Base-by-base conservation (phyloP, 1,140 invertebrate genomes). In the Orius insidiosus region DNA sequence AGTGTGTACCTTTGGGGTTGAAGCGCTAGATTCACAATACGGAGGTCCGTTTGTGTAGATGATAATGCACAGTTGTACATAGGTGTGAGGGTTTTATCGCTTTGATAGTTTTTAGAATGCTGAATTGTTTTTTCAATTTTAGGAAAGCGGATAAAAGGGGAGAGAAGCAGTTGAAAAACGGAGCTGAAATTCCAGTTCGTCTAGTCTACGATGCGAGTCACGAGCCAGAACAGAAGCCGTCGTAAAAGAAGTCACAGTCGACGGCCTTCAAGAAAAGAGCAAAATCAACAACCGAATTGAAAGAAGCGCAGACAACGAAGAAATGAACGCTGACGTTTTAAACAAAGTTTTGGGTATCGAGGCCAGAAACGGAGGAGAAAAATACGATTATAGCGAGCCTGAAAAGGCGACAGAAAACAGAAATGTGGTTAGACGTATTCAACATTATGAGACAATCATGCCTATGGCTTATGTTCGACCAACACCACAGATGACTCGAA, bases 391-490 rank as follows among this genome's bases (percentile, higher is more conserved):
- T 24, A 24, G 24, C 24, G 24, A 38, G 19, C 24, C 19, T 3
- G 9, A 32, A 7, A 41, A 36, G 13, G 33, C 40, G 33, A 31
- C 19, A 13, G 37, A 45, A 10, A 19, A 34, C 7, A 19, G 34
- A 37, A 35, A 37, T 15, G 44, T 43, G 2, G 37, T 40, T 7
- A 36, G 48, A 40, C 37, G 34, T 7, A 50, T 50, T 45, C 48
- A 50, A 31, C 48, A 50, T 37, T 45, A 46, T 19, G 16, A 50
- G 24, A 50, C 48, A 30, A 31, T 46, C 1, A 35, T 50, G 7
- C 31, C 38, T 19, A 43, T 44, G 2, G 30, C 14, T 3, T 37
- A 48, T 18, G 14, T 15, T 31, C 46, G 39, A 39, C 18, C 5
- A 13, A 39, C 33, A 5, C 31, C 14, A 33, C 15, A 16, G 14